phyloP scores from a whole-genome alignment of 1,140 invertebrate species.

The Bombyx mandarina region DNA sequence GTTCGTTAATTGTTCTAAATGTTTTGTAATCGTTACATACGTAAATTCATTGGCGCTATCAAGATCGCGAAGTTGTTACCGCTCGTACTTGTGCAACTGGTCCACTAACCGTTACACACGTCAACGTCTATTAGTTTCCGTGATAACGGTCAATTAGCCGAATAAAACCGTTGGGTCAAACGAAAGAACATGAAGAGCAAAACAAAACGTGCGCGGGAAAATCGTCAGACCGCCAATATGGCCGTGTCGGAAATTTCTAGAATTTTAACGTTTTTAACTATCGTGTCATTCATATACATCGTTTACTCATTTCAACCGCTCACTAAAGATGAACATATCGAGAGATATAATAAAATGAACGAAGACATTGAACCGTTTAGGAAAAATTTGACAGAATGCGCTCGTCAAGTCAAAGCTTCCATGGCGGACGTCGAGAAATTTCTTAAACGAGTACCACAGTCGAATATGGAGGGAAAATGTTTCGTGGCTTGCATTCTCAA shows the following conservation, averaged over 20 bases:
- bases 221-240: conserved; percentile 9
- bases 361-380: conserved; percentile 54
- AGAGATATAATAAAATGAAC: conserved; percentile 45
- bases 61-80: conserved; percentile 1
- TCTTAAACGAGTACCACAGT: conserved; percentile 51
- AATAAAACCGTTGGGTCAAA: conserved; percentile 3
- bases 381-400: conserved; percentile 55
- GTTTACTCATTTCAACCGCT: conserved; percentile 36
- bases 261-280: conserved; percentile 20
- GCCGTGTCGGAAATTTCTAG: conserved; percentile 5
- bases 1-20: too few species aligned
- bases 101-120: conserved; percentile 5
- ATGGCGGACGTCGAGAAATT: conserved; percentile 55
- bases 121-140: conserved; percentile 4
- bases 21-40: too few species aligned
- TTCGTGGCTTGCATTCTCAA: conserved; percentile 62
- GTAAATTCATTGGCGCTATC: not conserved
- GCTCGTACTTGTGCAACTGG: not conserved
- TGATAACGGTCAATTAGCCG: conserved; percentile 15
- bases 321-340: conserved; percentile 47
- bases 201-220: conserved; percentile 6
- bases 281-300: conserved; percentile 18
- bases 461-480: conserved; percentile 51
- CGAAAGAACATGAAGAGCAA: conserved; percentile 13
- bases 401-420: conserved; percentile 50